phyloP scores from a whole-genome alignment of 2,113 vertebrate species.

The Hypocryptadius cinnamomeus region DNA sequence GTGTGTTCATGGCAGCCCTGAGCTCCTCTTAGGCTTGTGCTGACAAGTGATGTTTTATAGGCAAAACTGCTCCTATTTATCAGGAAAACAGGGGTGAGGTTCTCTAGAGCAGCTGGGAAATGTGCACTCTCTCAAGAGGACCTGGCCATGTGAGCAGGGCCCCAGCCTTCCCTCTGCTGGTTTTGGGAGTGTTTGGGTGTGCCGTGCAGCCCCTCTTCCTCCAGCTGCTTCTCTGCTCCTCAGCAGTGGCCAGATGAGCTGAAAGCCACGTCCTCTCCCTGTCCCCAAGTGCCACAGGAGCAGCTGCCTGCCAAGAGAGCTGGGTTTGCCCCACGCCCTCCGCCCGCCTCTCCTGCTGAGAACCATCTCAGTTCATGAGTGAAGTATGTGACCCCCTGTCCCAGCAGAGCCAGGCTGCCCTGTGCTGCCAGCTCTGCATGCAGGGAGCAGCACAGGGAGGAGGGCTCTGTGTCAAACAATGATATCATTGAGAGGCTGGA shows the following conservation, averaged over 20 bases:
- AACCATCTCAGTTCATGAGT: not conserved
- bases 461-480: conserved; percentile 57
- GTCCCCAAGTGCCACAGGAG: not conserved
- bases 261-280: not conserved
- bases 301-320: not conserved
- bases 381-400: not conserved
- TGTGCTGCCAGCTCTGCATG: not conserved
- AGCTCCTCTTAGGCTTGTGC: not conserved
- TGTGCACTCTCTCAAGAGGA: not conserved
- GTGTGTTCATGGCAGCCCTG: not conserved
- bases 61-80: not conserved
- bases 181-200: not conserved
- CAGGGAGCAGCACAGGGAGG: not conserved
- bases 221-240: not conserved
- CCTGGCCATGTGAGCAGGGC: accelerated
- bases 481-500: conserved; percentile 59
- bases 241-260: not conserved
- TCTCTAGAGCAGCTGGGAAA: not conserved
- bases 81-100: not conserved
- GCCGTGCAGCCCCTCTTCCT: not conserved
- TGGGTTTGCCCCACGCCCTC: not conserved
- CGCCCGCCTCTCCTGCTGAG: not conserved
- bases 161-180: not conserved
- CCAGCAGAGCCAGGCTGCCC: not conserved
- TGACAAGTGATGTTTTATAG: not conserved